Evolutionary conservation across 1,140 invertebrate species (phyloP).

Genomic region (Musca vetustissima): DNA sequence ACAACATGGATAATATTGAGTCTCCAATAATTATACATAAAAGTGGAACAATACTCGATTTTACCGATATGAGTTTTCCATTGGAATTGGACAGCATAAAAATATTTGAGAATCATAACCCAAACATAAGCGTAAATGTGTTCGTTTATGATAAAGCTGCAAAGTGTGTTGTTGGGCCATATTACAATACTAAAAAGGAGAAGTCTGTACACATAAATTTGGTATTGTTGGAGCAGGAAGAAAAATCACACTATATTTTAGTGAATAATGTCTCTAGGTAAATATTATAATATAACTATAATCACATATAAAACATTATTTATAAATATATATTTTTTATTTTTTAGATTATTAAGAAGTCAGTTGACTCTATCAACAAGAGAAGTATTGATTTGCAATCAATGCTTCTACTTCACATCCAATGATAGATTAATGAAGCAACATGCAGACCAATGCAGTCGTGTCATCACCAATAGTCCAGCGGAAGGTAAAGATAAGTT

Average conservation of each 20-base stretch:
- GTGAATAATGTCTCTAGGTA: slow-evolving; percentile 30
- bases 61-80: slow-evolving; percentile 26
- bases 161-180: slow-evolving; percentile 19
- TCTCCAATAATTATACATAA: too few species aligned
- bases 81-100: slow-evolving; percentile 27
- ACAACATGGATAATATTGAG: too few species aligned
- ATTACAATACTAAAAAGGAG: slow-evolving; percentile 1
- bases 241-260: background rate
- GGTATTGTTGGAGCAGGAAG: slow-evolving; percentile 19
- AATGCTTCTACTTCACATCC: slow-evolving; percentile 39
- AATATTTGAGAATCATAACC: slow-evolving; percentile 26
- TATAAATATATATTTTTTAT: too few species aligned
- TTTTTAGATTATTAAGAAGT: slow-evolving; percentile 33
- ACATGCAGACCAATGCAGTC: background rate
- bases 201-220: slow-evolving; percentile 28
- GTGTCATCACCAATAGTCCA: background rate
- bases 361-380: slow-evolving; percentile 36
- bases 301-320: too few species aligned
- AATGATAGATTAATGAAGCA: slow-evolving; percentile 18
- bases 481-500: slow-evolving; percentile 27
- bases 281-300: slow-evolving; percentile 40
- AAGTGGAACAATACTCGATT: background rate
- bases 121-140: too few species aligned
- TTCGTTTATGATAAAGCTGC: background rate
- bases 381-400: slow-evolving; percentile 41